Base-by-base conservation (phyloP, 2,113 vertebrate species). In the Trichechus manatus region DNA sequence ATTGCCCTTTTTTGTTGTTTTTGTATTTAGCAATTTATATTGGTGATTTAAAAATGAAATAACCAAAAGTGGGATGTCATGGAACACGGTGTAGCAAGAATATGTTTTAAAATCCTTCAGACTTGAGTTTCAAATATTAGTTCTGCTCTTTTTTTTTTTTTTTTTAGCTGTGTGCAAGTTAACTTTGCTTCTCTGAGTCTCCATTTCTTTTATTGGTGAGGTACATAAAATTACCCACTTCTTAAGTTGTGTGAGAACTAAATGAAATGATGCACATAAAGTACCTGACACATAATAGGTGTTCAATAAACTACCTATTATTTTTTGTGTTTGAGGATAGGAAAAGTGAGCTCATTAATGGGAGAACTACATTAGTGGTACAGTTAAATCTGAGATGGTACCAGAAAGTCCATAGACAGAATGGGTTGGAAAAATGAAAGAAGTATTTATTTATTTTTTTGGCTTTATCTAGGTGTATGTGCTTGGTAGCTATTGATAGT, bases 361-460 rank as follows among this genome's bases (percentile, higher is more conserved):
- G 70, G 33, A 81, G 81, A 89, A 63, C 33, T 88, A 82, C n/a
- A 77, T 29, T 92, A 61, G 78, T 89, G 36, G 1, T 47, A 27
- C 13, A 83, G 17, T 87, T 82, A 42, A 83, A 59, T 88, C n/a
- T 91, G 42, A 23, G 6, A 7, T 87, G 25, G 19, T 72, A 84
- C 56, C 68, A 72, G 13, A 91, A 44, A 87, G 6, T 86, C 7
- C 25, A 29, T 15, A 93, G 50, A 42, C 2, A 61, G 17, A 68
- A 53, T 87, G 39, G 15, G 9, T 64, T 91, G 4, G 50, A 23
- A 87, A 77, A 92, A 89, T 94, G 3, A 92, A 95, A 90, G 10
- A 61, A 56, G 53, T 56, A 56, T 56, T 56, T 39, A 68, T 61
- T 90, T 93, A 92, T 95, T 91, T 97, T 91, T 84, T 93, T n/a